A percentile compares a stretch with the other conserved stretches of the same genome.
phyloP scores from a whole-genome alignment of 2,888 invertebrate genomes.

The Mimas tiliae region DNA sequence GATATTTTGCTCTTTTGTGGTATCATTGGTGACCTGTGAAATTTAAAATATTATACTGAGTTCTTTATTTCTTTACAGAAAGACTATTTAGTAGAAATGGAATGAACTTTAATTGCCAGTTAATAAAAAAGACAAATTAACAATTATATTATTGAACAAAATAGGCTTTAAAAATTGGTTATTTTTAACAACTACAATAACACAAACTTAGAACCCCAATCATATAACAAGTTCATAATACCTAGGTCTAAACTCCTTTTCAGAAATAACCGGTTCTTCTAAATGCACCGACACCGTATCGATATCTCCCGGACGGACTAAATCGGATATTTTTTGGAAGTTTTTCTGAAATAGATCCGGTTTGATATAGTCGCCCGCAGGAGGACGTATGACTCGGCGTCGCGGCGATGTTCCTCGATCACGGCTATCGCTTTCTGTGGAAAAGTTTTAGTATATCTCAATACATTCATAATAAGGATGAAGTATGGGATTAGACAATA shows the following conservation, averaged over 20 bases:
- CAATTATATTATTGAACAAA: no score
- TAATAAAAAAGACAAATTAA: no score
- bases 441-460: background rate
- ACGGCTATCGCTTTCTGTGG: slow-evolving; percentile 55
- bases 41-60: background rate
- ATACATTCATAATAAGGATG: no score
- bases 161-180: no score
- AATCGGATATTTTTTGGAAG: slow-evolving; percentile 78
- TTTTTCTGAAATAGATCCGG: slow-evolving; percentile 84
- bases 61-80: no score
- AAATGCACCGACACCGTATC: slow-evolving; percentile 55
- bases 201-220: no score
- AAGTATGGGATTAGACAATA: no score
- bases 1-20: slow-evolving; percentile 79
- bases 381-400: slow-evolving; percentile 82
- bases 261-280: slow-evolving; percentile 58
- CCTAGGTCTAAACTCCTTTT: slow-evolving; percentile 71
- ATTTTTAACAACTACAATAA: no score
- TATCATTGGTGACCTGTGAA: slow-evolving; percentile 79
- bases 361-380: slow-evolving; percentile 85
- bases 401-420: slow-evolving; percentile 63
- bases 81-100: no score
- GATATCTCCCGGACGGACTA: slow-evolving; percentile 69
- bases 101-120: no score
- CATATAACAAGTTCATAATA: slow-evolving; percentile 36